Evolutionary conservation across 2,888 invertebrate species (phyloP), one percentile per base, ranked within the genome.

Genomic region (Epicampocera succincta): DNA sequence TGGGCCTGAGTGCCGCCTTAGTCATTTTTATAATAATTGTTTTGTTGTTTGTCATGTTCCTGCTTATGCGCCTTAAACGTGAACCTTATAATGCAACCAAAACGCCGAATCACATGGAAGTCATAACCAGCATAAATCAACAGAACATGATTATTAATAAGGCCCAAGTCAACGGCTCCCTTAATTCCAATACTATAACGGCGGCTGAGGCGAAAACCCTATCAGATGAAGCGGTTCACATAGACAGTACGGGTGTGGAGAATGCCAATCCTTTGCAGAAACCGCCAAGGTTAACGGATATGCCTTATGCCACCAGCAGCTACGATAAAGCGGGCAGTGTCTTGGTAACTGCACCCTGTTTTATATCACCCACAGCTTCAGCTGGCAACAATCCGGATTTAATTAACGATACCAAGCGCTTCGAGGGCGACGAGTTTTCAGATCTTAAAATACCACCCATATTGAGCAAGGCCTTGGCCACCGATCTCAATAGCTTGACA

Each of bases 341-440:
- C 76, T 92, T 94, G 73, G 93, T 94, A 38, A 92, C 93, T 11
- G 93, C 93, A 84, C 93, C 94, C 0, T 93, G 94, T 83, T 95
- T 94, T 85, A 94, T 95, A 25, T 95, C 95, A 29, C 95, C 95
- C 40, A 94, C 95, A 48, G 94, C 94, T 46, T 93, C 95, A 84
- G 94, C 94, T 83, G 93, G 94, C 86, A 96, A 96, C 86, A 96
- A 96, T 90, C 96, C 96, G 2, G 96, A 96, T 90, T 92, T 97
- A 84, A 96, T 97, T 87, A 95, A 96, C 87, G 96, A 96, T 88
- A 96, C 96, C 4, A 93, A 94, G 89, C 93, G 94, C 60, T 93
- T 93, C 78, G 94, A 93, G 81, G 92, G 92, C 80, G 92, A 91
- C 17, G 93, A 93, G 79, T 90, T 92, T 65, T 87, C 90, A 0